phyloP scores from a whole-genome alignment of 2,797 vertebrate species.

The Cyprinodon diabolis region DNA sequence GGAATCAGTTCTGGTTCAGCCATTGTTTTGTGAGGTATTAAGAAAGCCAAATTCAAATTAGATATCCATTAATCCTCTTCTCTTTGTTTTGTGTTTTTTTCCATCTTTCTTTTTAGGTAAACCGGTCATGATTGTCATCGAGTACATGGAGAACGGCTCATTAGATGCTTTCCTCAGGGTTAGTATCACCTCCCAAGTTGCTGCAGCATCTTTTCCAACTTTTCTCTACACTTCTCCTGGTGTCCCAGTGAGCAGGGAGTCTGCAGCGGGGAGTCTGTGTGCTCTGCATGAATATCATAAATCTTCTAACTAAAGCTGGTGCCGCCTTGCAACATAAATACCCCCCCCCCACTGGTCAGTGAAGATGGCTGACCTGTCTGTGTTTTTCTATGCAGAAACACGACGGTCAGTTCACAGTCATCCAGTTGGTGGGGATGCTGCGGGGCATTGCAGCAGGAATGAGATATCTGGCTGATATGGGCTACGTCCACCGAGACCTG shows the following conservation, averaged over 20 bases:
- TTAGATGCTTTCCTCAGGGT: conserved; percentile 98
- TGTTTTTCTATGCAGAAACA: conserved; percentile 86
- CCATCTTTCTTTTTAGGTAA: conserved; percentile 83
- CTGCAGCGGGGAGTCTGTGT: conserved; percentile 47
- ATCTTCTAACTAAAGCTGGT: conserved; percentile 55
- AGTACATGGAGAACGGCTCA: conserved; percentile 99
- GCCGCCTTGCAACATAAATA: conserved; percentile 64
- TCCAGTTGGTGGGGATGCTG: conserved; percentile 98
- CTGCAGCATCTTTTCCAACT: conserved; percentile 47
- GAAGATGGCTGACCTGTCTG: conserved; percentile 53
- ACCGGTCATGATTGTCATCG: conserved; percentile 99
- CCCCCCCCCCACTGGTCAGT: conserved; percentile 46
- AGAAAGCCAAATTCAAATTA: conserved; percentile 47
- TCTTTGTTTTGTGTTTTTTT: conserved; percentile 10
- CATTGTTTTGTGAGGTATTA: conserved; percentile 43
- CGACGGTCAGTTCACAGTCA: conserved; percentile 97
- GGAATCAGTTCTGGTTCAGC: conserved; percentile 15
- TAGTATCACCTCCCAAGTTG: conserved; percentile 71
- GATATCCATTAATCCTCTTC: conserved; percentile 51
- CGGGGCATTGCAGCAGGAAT: conserved; percentile 97
- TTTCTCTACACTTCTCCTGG: conserved; percentile 27
- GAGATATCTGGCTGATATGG: conserved; percentile 98
- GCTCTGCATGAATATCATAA: conserved; percentile 55
- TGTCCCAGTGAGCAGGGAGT: conserved; percentile 45
- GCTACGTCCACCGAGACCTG: conserved; percentile 97